Evolutionary conservation across 2,888 invertebrate genomes (phyloP).

Genomic region (Pyrrhosoma nymphula): DNA sequence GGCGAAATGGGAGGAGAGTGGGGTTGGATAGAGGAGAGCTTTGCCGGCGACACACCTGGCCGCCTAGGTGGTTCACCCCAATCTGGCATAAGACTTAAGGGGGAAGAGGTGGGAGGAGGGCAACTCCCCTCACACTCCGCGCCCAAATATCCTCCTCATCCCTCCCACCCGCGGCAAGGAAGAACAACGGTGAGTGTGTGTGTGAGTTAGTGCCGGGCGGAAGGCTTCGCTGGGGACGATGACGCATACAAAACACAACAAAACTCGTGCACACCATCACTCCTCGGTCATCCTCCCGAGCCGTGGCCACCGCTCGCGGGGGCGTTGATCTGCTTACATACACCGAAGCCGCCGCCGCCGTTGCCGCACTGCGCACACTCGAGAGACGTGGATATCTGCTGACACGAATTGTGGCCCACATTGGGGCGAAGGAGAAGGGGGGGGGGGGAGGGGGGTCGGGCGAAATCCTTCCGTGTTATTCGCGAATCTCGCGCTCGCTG

Average conservation of each 20-base stretch:
- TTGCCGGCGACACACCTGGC: conserved; percentile 12
- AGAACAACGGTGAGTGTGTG: conserved; percentile 21
- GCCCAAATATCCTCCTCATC: background rate
- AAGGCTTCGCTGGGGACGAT: background rate
- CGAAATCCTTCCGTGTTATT: background rate
- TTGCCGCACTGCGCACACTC: background rate
- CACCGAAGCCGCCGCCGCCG: background rate
- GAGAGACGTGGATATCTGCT: background rate
- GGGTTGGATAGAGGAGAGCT: background rate
- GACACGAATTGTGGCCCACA: conserved; percentile 10
- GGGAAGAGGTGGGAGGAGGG: background rate
- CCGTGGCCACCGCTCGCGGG: background rate
- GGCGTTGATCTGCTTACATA: background rate
- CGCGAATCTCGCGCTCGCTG: background rate
- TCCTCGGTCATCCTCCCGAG: background rate
- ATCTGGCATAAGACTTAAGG: background rate
- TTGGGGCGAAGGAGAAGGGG: background rate
- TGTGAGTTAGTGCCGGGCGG: background rate
- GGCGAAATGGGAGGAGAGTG: background rate
- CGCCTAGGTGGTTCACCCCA: conserved; percentile 62
- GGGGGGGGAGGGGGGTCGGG: background rate
- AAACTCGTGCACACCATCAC: conserved; percentile 3
- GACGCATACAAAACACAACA: background rate
- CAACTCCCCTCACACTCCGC: background rate
- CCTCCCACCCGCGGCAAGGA: background rate